phyloP scores from a whole-genome alignment of 2,113 vertebrate species.

The Heteronetta atricapilla region DNA sequence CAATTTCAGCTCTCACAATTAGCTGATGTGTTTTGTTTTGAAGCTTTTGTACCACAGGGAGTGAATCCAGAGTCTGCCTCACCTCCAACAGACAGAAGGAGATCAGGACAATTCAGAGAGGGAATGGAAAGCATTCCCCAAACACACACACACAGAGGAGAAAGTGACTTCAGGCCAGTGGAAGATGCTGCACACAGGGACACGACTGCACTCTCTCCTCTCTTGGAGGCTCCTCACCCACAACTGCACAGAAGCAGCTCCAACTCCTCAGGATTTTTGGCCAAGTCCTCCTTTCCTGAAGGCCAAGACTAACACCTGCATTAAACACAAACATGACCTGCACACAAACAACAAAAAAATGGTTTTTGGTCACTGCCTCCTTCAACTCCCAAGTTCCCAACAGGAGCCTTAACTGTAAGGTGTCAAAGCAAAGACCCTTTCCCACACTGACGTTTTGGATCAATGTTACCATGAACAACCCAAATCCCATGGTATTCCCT shows the following conservation, averaged over 20 bases:
- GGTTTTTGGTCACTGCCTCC: background rate
- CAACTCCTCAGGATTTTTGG: background rate
- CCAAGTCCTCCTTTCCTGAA: background rate
- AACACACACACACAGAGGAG: background rate
- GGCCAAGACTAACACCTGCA: background rate
- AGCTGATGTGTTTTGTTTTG: constrained; percentile 43
- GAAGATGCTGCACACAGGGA: background rate
- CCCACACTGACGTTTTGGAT: background rate
- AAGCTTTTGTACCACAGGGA: background rate
- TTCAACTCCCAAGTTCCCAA: background rate
- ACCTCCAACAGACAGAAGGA: background rate
- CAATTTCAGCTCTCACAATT: constrained; percentile 44
- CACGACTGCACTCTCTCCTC: background rate
- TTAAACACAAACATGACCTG: background rate
- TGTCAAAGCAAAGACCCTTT: background rate
- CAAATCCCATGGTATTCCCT: background rate
- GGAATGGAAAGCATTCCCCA: background rate
- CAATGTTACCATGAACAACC: background rate
- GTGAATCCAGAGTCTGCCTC: background rate
- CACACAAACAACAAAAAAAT: background rate
- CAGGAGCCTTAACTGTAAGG: background rate
- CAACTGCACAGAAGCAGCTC: background rate
- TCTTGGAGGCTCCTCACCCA: background rate
- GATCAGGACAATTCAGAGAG: background rate
- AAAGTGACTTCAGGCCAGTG: background rate